A percentile compares a stretch with the other conserved stretches of the same genome.
phyloP scores from a whole-genome alignment of 2,113 vertebrate genomes.

The Accipiter cooperii region DNA sequence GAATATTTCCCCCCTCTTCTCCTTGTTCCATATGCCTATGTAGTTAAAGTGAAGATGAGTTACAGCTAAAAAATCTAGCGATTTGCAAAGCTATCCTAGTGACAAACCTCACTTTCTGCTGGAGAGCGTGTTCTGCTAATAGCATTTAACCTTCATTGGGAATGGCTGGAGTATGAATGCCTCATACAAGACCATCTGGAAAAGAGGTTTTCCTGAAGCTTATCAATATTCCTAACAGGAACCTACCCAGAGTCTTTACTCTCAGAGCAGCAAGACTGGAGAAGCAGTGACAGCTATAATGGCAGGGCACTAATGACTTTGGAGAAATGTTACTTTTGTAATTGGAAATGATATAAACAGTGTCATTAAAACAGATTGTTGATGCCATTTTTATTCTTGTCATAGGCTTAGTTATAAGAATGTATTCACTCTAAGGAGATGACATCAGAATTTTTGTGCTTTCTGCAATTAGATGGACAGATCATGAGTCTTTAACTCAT shows the following conservation, averaged over 20 bases:
- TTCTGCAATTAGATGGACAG: not conserved
- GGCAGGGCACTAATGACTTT: not conserved
- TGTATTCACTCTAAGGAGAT: not conserved
- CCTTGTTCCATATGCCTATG: not conserved
- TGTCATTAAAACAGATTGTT: not conserved
- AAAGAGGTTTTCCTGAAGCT: not conserved
- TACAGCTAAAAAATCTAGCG: not conserved
- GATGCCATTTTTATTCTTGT: conserved; percentile 19
- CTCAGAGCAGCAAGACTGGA: not conserved
- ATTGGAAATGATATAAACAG: not conserved
- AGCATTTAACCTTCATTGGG: not conserved
- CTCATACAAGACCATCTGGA: not conserved
- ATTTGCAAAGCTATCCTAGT: not conserved
- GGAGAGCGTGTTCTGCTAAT: not conserved
- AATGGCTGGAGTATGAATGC: not conserved
- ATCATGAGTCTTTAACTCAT: not conserved
- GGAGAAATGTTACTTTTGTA: not conserved
- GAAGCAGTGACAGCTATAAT: not conserved
- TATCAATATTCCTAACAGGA: not conserved
- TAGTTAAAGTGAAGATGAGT: not conserved
- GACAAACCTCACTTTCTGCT: not conserved
- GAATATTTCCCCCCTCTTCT: not conserved
- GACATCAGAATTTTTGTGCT: not conserved
- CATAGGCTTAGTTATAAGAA: not conserved
- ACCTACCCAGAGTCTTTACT: not conserved